phyloP scores from a whole-genome alignment of 2,113 vertebrate genomes.

The Arizona elegans region DNA sequence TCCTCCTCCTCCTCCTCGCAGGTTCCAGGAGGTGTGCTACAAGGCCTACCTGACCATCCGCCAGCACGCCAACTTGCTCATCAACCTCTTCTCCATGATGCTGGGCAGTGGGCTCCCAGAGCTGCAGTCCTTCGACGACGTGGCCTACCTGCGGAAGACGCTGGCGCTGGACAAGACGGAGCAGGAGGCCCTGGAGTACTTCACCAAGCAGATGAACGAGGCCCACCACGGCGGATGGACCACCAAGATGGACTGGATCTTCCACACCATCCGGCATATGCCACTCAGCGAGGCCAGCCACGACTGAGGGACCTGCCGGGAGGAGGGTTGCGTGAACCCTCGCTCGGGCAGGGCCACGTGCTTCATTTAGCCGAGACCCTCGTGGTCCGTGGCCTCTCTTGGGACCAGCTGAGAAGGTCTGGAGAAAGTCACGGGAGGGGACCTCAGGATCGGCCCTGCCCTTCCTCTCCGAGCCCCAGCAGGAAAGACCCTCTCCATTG shows the following conservation, averaged over 20 bases:
- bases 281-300: constrained; percentile 63
- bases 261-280: constrained; percentile 78
- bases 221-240: constrained; percentile 79
- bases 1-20: not conserved
- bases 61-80: constrained; percentile 67
- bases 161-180: constrained; percentile 62
- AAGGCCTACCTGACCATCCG: constrained; percentile 68
- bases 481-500: not conserved
- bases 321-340: not conserved
- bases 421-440: not conserved
- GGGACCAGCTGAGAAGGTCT: not conserved
- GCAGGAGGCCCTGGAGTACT: constrained; percentile 77
- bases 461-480: no score
- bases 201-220: constrained; percentile 80
- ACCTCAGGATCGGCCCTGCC: no score
- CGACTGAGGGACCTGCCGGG: not conserved
- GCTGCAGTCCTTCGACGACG: constrained; percentile 68
- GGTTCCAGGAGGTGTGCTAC: constrained; percentile 73
- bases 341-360: not conserved
- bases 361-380: not conserved
- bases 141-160: constrained; percentile 68
- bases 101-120: constrained; percentile 67
- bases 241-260: constrained; percentile 82
- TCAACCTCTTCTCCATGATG: constrained; percentile 70
- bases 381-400: not conserved